Evolutionary conservation across 2,888 invertebrate genomes (phyloP), one percentile per base, ranked within the genome.

Genomic region (Cerastoderma edule): DNA sequence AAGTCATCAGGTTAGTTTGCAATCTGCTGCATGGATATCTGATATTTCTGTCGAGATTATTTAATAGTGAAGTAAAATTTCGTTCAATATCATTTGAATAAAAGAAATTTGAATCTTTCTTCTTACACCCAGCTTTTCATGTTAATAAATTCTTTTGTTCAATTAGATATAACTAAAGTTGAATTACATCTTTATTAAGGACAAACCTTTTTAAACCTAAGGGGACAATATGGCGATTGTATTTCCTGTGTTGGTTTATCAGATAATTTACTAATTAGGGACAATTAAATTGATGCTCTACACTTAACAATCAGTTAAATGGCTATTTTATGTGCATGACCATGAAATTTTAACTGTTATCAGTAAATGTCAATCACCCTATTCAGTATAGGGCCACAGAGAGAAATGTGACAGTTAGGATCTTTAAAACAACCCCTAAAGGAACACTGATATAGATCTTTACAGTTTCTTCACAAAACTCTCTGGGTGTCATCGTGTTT

Each of bases 301-400:
- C 5, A 54, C 28, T 54, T 54, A 54, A 54, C 28, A 28, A 13
- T 28, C 54, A 54, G 28, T 54, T 54, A 54, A 54, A 6, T 54
- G 54, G 54, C 48, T 22, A 48, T 27, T 54, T 54, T 27, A 54
- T 54, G 54, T 54, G 54, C 54, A 54, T 10, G 54, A 22, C 28
- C 28, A 54, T 54, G 54, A 54, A 54, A n/a, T 54, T 27, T 54
- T 54, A 54, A 24, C 22, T 54, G 24, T 22, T 54, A 54, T 54
- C 28, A 54, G 54, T 54, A 48, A 22, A 19, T 48, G 48, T 48
- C 48, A 48, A 48, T 48, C 48, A 48, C 39, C 39, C 8, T 8
- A 39, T 16, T 16, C 39, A 16, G 8, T 39, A 13, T 39, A 16
- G 16, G 16, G 39, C 39, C 39, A 13, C 16, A 13, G 16, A 48